phyloP scores from a whole-genome alignment of 2,113 vertebrate species.

The Conger conger region DNA sequence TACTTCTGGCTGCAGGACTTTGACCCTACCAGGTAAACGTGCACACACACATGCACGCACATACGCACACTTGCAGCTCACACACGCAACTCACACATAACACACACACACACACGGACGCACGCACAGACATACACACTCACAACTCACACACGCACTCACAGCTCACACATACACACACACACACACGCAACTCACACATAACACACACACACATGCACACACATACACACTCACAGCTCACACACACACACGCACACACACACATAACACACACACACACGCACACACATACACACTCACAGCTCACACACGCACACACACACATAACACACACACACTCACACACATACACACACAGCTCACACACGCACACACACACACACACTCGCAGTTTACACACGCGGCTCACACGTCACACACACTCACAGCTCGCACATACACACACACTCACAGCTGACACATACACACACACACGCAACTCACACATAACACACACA shows the following conservation, averaged over 20 bases:
- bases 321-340: too few relatives aligned
- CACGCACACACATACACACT: background rate
- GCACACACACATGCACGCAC: background rate
- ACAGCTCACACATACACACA: background rate
- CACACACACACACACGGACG: background rate
- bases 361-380: too few relatives aligned
- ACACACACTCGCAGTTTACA: too few relatives aligned
- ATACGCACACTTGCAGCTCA: background rate
- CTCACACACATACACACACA: too few relatives aligned
- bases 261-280: background rate
- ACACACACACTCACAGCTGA: too few relatives aligned
- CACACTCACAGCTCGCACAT: too few relatives aligned
- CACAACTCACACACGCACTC: background rate
- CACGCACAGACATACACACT: background rate
- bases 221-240: background rate
- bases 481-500: too few relatives aligned
- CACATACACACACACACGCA: too few relatives aligned
- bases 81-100: background rate
- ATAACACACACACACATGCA: background rate
- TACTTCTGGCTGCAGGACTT: slow-evolving; percentile 88
- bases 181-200: background rate
- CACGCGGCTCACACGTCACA: too few relatives aligned
- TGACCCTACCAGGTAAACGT: slow-evolving; percentile 78
- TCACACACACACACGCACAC: too few relatives aligned
- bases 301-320: too few relatives aligned